These are phyloP conservation scores for Sanderia malayensis DNA, from an alignment of 30 jellyfish, hydroid and myxozoan genomes.

Conservation along the genomic window DNA sequence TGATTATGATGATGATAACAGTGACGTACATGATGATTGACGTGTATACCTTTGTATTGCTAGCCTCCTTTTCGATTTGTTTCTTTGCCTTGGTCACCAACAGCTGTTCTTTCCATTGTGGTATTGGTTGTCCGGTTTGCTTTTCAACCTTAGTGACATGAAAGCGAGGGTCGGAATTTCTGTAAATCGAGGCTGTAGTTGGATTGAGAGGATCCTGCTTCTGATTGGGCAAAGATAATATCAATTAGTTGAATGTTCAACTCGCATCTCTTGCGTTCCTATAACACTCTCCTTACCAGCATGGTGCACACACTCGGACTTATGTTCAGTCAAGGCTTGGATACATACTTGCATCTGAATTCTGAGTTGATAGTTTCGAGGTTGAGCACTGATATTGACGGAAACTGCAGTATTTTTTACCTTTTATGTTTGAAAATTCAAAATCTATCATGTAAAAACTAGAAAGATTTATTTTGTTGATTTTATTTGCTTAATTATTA, in stretches of 20 bases:
- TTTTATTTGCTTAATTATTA: too few relatives aligned
- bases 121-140: conserved; percentile 47
- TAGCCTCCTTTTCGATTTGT: conserved; percentile 3
- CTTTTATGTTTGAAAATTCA: too few relatives aligned
- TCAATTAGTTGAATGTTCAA: background rate
- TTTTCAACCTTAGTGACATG: conserved; percentile 49
- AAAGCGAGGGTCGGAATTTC: conserved; percentile 23
- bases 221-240: too few relatives aligned
- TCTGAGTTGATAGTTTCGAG: too few relatives aligned
- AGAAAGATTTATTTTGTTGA: too few relatives aligned
- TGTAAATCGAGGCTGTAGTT: background rate
- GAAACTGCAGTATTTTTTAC: too few relatives aligned
- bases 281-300: too few relatives aligned
- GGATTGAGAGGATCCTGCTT: background rate
- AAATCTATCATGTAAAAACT: too few relatives aligned
- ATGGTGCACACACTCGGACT: too few relatives aligned
- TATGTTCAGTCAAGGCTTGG: too few relatives aligned
- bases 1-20: background rate
- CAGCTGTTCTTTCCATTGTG: conserved; percentile 53
- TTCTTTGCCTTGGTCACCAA: conserved; percentile 24
- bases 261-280: background rate
- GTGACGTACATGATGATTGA: background rate
- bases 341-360: too few relatives aligned
- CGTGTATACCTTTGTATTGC: background rate
- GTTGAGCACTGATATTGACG: too few relatives aligned